phyloP scores from a whole-genome alignment of 2,113 vertebrate species.

The Lophochroa leadbeateri region DNA sequence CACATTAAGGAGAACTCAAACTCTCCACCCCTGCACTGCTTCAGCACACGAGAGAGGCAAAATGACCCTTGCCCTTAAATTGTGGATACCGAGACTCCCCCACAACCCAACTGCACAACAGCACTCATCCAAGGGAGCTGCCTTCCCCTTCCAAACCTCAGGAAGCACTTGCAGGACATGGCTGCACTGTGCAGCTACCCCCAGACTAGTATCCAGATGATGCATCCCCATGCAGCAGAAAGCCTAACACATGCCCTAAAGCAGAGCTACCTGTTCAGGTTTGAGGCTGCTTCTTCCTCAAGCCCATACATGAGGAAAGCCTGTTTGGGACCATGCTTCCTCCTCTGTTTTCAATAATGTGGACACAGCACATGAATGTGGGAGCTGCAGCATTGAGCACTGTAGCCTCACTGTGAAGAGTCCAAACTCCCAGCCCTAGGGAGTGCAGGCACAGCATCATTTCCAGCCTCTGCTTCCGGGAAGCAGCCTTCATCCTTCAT shows the following conservation, averaged over 20 bases:
- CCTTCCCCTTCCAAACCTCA: not conserved
- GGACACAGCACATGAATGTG: not conserved
- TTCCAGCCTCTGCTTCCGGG: not conserved
- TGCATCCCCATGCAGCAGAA: not conserved
- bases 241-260: not conserved
- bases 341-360: not conserved
- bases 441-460: not conserved
- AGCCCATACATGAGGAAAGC: not conserved
- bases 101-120: not conserved
- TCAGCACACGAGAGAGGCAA: not conserved
- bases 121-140: not conserved
- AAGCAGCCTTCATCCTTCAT: not conserved
- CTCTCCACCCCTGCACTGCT: not conserved
- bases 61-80: not conserved
- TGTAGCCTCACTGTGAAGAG: accelerated
- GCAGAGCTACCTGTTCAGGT: not conserved
- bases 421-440: not conserved
- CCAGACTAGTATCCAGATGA: not conserved
- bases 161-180: not conserved
- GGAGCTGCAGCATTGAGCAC: not conserved
- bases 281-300: not conserved
- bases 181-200: not conserved
- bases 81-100: not conserved
- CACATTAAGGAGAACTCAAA: not conserved
- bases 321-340: not conserved